phyloP scores from a whole-genome alignment of 2,888 invertebrate genomes.

The Alloscopus bannaensis region DNA sequence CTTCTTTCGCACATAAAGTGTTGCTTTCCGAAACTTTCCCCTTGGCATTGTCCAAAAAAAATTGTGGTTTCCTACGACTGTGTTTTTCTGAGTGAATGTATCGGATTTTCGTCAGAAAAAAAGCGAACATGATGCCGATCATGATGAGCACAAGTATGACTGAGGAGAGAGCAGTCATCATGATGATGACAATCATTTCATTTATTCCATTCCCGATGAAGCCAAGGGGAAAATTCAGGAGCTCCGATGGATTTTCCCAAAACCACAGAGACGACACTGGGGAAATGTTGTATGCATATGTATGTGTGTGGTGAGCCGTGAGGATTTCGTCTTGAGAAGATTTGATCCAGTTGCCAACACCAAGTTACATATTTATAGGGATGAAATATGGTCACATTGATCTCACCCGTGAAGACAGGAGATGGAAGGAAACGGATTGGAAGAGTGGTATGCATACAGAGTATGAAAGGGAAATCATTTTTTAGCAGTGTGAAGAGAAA shows the following conservation, averaged over 20 bases:
- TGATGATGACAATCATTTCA: constrained; percentile 67
- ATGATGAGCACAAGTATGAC: constrained; percentile 23
- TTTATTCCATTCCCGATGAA: constrained; percentile 59
- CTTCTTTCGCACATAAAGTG: constrained; percentile 24
- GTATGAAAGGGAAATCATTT: background rate
- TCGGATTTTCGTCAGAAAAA: constrained; percentile 44
- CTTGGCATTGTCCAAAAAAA: background rate
- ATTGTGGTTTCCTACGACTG: constrained; percentile 34
- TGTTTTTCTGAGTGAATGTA: constrained; percentile 36
- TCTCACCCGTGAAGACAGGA: constrained; percentile 37
- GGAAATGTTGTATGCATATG: too few relatives aligned
- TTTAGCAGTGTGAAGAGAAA: background rate
- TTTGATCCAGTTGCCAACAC: constrained; percentile 59
- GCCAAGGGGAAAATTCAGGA: constrained; percentile 52
- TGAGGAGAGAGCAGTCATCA: constrained; percentile 27
- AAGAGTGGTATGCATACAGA: background rate
- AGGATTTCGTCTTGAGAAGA: constrained; percentile 35
- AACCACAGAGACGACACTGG: too few relatives aligned
- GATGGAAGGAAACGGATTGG: constrained; percentile 22
- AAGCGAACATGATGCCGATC: constrained; percentile 26
- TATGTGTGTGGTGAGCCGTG: too few relatives aligned
- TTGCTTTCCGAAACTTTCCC: constrained; percentile 8
- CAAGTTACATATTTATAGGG: constrained; percentile 52
- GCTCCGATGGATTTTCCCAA: too few relatives aligned
- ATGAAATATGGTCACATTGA: constrained; percentile 46